Evolutionary conservation across 2,797 vertebrate species (phyloP), one percentile per base, ranked within the genome.

Genomic region (Hylomyscus alleni): DNA sequence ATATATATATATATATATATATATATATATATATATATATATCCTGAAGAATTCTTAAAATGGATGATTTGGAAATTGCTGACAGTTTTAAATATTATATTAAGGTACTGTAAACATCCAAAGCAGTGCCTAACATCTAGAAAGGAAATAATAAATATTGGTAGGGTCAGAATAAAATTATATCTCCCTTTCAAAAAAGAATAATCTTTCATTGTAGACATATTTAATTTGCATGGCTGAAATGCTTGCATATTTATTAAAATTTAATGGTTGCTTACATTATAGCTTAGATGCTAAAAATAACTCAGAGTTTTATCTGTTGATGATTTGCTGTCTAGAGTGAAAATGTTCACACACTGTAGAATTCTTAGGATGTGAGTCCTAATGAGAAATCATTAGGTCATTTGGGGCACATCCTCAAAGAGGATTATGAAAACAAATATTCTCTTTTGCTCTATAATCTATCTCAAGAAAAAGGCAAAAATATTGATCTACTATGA

Each of bases 171-270:
- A 85, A 89, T 6, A 80, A 89, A 90, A 76, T 10, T 91, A 15
- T 65, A 10, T 26, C 44, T 81, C 44, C 37, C n/a, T 81, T 93
- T 90, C 29, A 65, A 91, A 34, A 91, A 93, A 50, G 26, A 83
- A 87, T 86, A 31, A 93, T 62, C 37, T 76, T 76, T 47, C 69
- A 88, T 90, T 94, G 60, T 4, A 90, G 34, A 8, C 58, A 3
- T 31, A 94, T 89, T 97, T 92, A 67, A 65, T 94, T 78, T 95
- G 31, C 19, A 83, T 20, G 44, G 40, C 34, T 93, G 7, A 96
- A 96, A 95, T 80, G 14, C 0, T 77, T 89, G 60, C 50, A 78
- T 77, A 73, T 93, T 69, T 76, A 90, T 67, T 87, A 87, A 91
- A 34, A 52, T 90, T 87, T 93, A 78, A 75, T 92, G 56, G 69